Evolutionary conservation across 2,888 invertebrate species (phyloP), one percentile per base, ranked within the genome.

Genomic region (Caenorhabditis drosophilae): DNA sequence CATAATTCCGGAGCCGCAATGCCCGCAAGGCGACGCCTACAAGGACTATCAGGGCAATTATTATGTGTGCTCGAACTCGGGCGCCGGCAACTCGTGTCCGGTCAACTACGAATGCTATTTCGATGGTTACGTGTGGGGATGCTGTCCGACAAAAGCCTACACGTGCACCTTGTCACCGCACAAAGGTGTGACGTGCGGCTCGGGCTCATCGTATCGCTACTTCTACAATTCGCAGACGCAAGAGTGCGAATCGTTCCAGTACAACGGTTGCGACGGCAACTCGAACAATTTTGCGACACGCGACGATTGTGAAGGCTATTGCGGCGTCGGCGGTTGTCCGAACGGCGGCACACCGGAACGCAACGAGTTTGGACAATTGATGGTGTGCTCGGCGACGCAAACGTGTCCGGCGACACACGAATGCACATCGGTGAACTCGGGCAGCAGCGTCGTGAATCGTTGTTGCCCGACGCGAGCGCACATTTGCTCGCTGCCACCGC

Each of bases 41-140:
- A 82, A 83, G 61, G 82, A 82, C 64, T 81, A 77, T 49, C 78
- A 80, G 57, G 82, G 82, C 48, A 82, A 80, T 66, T 80, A 79
- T 61, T 78, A 77, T 57, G 74, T 75, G 18, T 83, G 82, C 70
- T 79, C 79, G 18, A 79, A 75, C 51, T 76, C 79, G 3, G 80
- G 80, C 18, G 56, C 74, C 12, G 75, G 73, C 1, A 77, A 78
- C 57, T 64, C 69, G 11, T 80, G 80, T 42, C 78, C 78, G 7
- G 77, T 76, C 49, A 76, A 76, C 63, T 78, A 76, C 52, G 73
- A 78, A 40, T 79, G 79, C 64, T 75, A 76, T 57, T 76, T 76
- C 44, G 76, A 83, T 51, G 83, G 83, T 38, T 78, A 77, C 50
- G 76, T 80, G 6, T 82, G 79, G 78, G 83, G 81, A 47, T 83